Conservation (phyloP, 2,888 invertebrate genomes). For the Baccha elongata region DNA sequence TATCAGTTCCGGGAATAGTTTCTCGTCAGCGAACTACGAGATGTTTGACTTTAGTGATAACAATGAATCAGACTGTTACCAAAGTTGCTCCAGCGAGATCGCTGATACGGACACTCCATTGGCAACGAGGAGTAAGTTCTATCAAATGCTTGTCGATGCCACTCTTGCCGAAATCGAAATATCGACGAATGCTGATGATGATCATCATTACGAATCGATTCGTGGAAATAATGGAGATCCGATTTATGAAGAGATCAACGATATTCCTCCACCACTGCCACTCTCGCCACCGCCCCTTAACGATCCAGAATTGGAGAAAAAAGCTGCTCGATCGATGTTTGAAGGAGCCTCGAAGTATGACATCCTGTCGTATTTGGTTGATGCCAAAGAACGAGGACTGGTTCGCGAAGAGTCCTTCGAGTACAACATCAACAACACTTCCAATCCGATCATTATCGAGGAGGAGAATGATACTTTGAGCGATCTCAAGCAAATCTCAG, state of each 20-base stretch:
- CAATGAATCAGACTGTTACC: slow-evolving; percentile 87
- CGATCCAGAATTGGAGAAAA: slow-evolving; percentile 88
- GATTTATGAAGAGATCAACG: slow-evolving; percentile 90
- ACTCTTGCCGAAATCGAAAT: slow-evolving; percentile 87
- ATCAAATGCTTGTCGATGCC: slow-evolving; percentile 88
- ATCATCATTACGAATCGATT: slow-evolving; percentile 90
- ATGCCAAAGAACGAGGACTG: slow-evolving; percentile 90
- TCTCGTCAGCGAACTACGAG: slow-evolving; percentile 89
- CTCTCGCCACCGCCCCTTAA: slow-evolving; percentile 90
- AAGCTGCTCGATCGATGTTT: slow-evolving; percentile 86
- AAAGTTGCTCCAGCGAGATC: slow-evolving; percentile 87
- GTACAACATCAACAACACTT: slow-evolving; percentile 84
- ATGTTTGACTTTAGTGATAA: slow-evolving; percentile 87
- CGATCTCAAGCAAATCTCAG: slow-evolving; percentile 82
- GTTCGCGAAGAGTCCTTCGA: slow-evolving; percentile 88
- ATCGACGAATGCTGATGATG: slow-evolving; percentile 85
- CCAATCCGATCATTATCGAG: slow-evolving; percentile 83
- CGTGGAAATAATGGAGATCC: slow-evolving; percentile 85
- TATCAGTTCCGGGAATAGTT: slow-evolving; percentile 83
- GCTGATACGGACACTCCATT: slow-evolving; percentile 82
- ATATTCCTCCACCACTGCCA: slow-evolving; percentile 91
- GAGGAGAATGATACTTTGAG: slow-evolving; percentile 85
- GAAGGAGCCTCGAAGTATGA: slow-evolving; percentile 94
- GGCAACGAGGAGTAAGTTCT: slow-evolving; percentile 87
- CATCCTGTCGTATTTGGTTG: slow-evolving; percentile 93